Base-by-base conservation (phyloP, 1,140 invertebrate species). In the Octopus sinensis region DNA sequence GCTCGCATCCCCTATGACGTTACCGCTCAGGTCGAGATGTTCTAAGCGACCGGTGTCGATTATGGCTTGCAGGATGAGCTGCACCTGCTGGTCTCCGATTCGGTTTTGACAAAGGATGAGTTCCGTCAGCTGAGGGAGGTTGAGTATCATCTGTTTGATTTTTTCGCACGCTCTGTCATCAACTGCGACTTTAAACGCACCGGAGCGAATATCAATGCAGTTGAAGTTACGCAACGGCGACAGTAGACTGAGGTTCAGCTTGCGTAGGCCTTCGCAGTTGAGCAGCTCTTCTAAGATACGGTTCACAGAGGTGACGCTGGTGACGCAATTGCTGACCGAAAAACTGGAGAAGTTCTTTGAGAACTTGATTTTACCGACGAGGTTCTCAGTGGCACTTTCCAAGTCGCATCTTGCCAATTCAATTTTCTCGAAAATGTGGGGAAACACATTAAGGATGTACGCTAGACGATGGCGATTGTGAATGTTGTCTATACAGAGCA, bases 391-490 rank as follows among this genome's bases (percentile, higher is more conserved):
- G 5, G 76, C 79, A 53, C 54, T 78, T 53, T 86, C 84, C 10
- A 86, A 79, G 80, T 83, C 84, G 76, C 84, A 80, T 68, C 80
- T 82, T n/a, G 79, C 77, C 4, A 86, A 54, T 43, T 83, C 79
- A 53, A 86, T 73, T 23, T 77, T 81, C 10, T 81, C 53, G 76
- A 84, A 81, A 30, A 84, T 54, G 82, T 82, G 51, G 1, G 85
- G 85, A 82, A 84, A 86, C 30, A 80, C 81, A 77, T 68, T 53
- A 13, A 86, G 71, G 5, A 86, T 77, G 80, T 86, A 86, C 43
- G 81, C 75, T 12, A 83, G 53, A 12, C 84, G 76, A 68, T 86
- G 84, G n/a, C 83, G 82, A 77, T 86, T 83, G 75, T 83, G 83
- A 71, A 84, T 79, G 79, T 86, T 83, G 13, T 86, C 85, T 12